Conservation (phyloP, 2,113 vertebrate genomes). For the Passer domesticus region DNA sequence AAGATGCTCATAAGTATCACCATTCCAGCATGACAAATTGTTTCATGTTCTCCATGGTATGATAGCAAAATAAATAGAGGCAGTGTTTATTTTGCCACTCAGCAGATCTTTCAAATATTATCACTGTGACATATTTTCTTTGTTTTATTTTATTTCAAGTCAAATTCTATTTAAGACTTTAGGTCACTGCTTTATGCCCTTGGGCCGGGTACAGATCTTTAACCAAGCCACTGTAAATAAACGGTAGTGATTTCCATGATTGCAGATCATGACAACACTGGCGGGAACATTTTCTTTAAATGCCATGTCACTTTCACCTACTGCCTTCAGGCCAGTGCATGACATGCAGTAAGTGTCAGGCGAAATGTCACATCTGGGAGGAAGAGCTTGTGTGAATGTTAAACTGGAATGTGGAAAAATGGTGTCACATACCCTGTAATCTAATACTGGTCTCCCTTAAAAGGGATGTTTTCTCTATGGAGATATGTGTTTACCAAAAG, state of each 20-base stretch:
- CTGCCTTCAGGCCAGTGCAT: conserved; percentile 21
- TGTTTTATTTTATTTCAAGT: conserved; percentile 47
- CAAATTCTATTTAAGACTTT: conserved; percentile 24
- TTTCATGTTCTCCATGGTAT: background rate
- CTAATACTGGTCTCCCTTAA: conserved; percentile 27
- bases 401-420: conserved; percentile 49
- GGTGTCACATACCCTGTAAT: conserved; percentile 43
- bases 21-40: background rate
- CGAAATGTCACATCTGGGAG: conserved; percentile 52
- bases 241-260: background rate
- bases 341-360: conserved; percentile 40
- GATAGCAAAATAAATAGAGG: conserved; percentile 25
- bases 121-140: conserved; percentile 30
- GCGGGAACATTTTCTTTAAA: conserved; percentile 27
- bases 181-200: conserved; percentile 17
- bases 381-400: conserved; percentile 16
- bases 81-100: conserved; percentile 36
- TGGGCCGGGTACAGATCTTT: background rate
- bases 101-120: conserved; percentile 55
- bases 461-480: conserved; percentile 28
- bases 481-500: conserved; percentile 39
- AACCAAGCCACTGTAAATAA: conserved; percentile 52
- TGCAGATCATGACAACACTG: background rate
- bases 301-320: conserved; percentile 47
- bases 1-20: background rate